Evolutionary conservation across 2,888 invertebrate species (phyloP).

Genomic region (Dendrolimus houi): DNA sequence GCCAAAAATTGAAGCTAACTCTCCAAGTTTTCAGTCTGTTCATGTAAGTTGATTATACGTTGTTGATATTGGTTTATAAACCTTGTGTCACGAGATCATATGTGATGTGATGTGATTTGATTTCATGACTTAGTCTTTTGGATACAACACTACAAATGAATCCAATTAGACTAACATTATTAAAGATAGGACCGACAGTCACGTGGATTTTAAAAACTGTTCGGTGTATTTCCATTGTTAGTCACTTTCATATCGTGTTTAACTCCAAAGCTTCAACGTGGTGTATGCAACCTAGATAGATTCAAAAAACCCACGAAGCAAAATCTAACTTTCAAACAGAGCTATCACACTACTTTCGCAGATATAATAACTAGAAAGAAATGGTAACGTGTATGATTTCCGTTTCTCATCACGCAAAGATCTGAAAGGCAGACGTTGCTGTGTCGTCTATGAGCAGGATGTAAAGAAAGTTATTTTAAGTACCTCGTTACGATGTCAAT

Average conservation of each 20-base stretch:
- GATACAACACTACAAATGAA: too few relatives aligned
- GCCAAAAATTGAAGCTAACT: too few relatives aligned
- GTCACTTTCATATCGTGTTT: too few relatives aligned
- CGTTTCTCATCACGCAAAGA: not conserved
- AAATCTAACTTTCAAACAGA: not conserved
- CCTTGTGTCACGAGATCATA: too few relatives aligned
- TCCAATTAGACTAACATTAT: too few relatives aligned
- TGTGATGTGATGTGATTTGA: too few relatives aligned
- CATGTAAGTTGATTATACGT: too few relatives aligned
- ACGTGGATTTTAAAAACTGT: not conserved
- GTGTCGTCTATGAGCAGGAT: not conserved
- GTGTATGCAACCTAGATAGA: not conserved
- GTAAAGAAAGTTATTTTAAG: slow-evolving; percentile 10
- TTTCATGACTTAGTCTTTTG: too few relatives aligned
- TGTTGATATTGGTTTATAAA: too few relatives aligned
- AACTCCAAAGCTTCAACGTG: too few relatives aligned
- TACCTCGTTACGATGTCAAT: slow-evolving; percentile 71
- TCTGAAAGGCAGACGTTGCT: not conserved
- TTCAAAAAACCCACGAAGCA: not conserved
- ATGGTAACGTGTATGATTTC: not conserved
- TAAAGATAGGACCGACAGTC: not conserved
- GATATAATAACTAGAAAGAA: slow-evolving; percentile 12
- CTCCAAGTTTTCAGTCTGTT: too few relatives aligned
- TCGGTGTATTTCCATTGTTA: not conserved
- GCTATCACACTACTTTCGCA: not conserved